These are phyloP conservation scores for Crossoptilon crossoptilon DNA, from an alignment of 2,797 vertebrate species.

Conservation along the genomic window DNA sequence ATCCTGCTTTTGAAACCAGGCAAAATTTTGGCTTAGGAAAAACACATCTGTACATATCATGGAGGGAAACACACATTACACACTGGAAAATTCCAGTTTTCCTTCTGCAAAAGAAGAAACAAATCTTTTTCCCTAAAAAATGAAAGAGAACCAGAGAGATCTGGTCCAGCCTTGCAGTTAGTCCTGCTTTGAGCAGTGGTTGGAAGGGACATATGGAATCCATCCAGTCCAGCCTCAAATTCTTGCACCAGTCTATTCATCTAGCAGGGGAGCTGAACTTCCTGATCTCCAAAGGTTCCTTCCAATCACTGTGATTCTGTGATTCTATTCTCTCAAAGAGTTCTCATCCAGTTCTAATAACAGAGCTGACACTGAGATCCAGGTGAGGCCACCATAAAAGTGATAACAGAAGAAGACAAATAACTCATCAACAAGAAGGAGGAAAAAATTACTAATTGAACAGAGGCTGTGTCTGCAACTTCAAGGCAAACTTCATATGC, in stretches of 20 bases:
- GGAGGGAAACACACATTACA: neutral
- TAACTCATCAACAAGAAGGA: neutral
- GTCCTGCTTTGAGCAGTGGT: neutral
- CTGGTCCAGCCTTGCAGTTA: neutral
- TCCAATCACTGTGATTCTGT: neutral
- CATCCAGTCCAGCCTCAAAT: neutral
- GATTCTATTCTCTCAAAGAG: neutral
- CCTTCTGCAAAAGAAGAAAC: neutral
- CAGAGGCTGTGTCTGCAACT: neutral
- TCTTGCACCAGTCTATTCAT: neutral
- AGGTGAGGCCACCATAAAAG: neutral
- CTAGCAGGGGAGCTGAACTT: no score
- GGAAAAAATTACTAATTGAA: neutral
- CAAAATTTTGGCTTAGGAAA: neutral
- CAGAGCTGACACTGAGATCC: neutral
- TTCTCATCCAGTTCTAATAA: neutral
- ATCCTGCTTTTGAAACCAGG: neutral
- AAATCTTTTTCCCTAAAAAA: neutral
- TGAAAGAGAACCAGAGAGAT: neutral
- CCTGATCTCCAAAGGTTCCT: neutral
- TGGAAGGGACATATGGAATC: neutral
- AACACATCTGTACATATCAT: neutral
- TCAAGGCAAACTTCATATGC: neutral
- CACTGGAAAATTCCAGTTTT: neutral
- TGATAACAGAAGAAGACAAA: neutral